Percentiles rank a stretch among this genome's conserved stretches.
phyloP scores from a whole-genome alignment of 30 jellyfish, hydroid and myxozoan species.

The Morbakka virulenta region DNA sequence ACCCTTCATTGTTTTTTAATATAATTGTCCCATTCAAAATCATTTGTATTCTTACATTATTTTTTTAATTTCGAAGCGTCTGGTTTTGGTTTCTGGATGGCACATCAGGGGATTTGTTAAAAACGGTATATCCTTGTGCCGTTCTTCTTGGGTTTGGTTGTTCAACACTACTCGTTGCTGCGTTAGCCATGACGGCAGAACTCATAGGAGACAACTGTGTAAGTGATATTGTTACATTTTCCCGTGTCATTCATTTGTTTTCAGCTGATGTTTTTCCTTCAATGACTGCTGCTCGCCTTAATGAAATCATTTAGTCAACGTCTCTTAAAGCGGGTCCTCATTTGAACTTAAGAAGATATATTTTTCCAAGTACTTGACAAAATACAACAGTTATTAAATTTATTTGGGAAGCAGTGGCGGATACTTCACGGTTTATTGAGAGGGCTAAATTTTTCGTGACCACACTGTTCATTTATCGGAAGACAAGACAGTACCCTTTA shows the following conservation, averaged over 20 bases:
- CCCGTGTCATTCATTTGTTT: too few relatives aligned
- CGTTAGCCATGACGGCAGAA: conserved; percentile 89
- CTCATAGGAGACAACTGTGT: conserved; percentile 85
- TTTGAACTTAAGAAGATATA: too few relatives aligned
- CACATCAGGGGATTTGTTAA: background rate
- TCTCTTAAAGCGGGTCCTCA: too few relatives aligned
- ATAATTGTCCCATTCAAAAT: background rate
- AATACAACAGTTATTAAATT: too few relatives aligned
- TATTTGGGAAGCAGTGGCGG: too few relatives aligned
- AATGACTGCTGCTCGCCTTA: background rate
- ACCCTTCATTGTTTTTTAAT: background rate
- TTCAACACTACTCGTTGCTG: conserved; percentile 68
- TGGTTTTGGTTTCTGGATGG: conserved; percentile 79
- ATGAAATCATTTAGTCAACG: background rate
- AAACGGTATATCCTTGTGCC: conserved; percentile 68
- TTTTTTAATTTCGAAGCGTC: conserved; percentile 14
- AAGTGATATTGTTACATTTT: background rate
- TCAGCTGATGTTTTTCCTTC: too few relatives aligned
- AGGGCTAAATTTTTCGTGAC: too few relatives aligned
- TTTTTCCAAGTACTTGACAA: too few relatives aligned
- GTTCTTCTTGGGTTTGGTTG: conserved; percentile 80
- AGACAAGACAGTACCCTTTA: too few relatives aligned
- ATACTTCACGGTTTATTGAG: too few relatives aligned
- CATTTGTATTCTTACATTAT: background rate
- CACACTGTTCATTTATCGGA: too few relatives aligned